Base-by-base conservation (phyloP, 2,113 vertebrate genomes). In the Sinosuthora webbiana region DNA sequence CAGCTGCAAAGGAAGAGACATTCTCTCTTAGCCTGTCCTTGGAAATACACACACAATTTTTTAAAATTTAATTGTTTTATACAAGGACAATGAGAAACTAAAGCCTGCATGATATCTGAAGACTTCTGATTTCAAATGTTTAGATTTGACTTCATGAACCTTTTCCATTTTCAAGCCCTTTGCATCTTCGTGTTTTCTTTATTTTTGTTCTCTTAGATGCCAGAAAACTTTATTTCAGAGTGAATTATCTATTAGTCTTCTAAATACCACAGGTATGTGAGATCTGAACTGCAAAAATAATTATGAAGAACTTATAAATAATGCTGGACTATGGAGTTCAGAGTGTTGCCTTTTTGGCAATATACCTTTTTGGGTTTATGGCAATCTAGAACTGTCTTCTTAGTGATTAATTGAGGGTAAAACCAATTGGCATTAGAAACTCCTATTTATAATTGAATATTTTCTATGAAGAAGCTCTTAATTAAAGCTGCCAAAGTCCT, bases 121-220 rank as follows among this genome's bases (percentile, higher is more conserved):
- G 39, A 53, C 7, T 44, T 57, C 49, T 47, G 8, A 74, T 62
- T 49, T 64, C 60, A 42, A 52, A 41, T 42, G 23, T 68, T 30
- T 82, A 18, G 14, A 62, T 79, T 53, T 53, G 52, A 14, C n/a
- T 96, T 95, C 96, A 96, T 89, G 96, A 97, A 93, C 96, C 63
- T 98, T 98, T 97, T 97, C 97, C 94, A 96, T 45, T 75, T 75
- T n/a, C 45, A 47, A 89, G 80, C 78, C 70, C 91, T 97, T 97
- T 83, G 60, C 30, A 95, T 87, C 69, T 92, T 88, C 92, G 87
- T 93, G 83, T 90, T 86, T 44, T 95, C 88, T 97, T 96, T 90
- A 73, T 27, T 76, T 93, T 82, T 45, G 4, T 6, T 87, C 21
- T 39, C 20, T 79, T 39, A 42, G 24, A n/a, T 17, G 65, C 30